phyloP scores from a whole-genome alignment of 2,113 vertebrate species.

The Zosterops lateralis region DNA sequence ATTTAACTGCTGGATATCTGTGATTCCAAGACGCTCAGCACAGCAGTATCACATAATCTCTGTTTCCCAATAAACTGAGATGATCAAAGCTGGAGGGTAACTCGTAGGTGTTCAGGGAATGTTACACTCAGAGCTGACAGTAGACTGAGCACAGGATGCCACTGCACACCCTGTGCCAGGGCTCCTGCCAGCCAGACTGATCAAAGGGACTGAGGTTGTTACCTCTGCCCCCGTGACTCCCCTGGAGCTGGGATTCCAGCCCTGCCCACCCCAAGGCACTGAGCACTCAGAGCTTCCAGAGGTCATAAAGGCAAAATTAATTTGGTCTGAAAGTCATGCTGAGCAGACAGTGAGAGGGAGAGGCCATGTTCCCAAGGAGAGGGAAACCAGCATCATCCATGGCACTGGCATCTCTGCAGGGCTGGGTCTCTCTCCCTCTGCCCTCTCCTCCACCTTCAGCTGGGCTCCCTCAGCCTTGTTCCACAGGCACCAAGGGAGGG shows the following conservation, averaged over 20 bases:
- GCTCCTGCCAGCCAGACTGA: not conserved
- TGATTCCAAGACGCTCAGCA: not conserved
- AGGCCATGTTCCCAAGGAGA: not conserved
- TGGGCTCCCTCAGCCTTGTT: not conserved
- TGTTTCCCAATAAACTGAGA: not conserved
- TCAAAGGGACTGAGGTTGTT: not conserved
- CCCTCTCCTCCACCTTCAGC: not conserved
- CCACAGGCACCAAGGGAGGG: not conserved
- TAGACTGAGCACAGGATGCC: not conserved
- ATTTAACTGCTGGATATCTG: not conserved
- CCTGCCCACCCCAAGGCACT: not conserved
- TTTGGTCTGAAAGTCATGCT: not conserved
- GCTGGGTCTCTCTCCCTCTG: not conserved
- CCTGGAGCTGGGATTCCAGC: not conserved
- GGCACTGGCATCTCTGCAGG: fast-evolving
- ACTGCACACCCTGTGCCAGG: not conserved
- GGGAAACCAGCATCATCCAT: fast-evolving
- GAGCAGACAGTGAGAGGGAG: not conserved
- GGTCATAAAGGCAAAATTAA: not conserved
- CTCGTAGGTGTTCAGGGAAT: not conserved
- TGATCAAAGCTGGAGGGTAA: not conserved
- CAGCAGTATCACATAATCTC: not conserved
- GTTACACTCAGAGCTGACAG: not conserved
- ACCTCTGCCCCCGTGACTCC: not conserved
- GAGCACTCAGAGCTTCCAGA: not conserved